Evolutionary conservation across 1,140 invertebrate species (phyloP).

Genomic region (Scaptomyza montana): DNA sequence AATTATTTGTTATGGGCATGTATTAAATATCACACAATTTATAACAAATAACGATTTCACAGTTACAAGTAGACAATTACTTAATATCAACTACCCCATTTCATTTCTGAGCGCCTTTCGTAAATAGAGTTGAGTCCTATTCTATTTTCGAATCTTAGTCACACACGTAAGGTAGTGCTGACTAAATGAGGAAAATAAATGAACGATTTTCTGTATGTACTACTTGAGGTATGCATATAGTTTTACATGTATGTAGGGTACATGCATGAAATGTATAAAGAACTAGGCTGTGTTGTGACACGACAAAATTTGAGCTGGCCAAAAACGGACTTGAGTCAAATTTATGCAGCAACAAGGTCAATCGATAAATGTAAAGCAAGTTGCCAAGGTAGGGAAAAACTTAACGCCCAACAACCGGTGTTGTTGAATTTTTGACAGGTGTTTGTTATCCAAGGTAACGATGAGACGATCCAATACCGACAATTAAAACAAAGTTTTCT

Average conservation of each 20-base stretch:
- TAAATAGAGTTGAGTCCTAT: slow-evolving; percentile 31
- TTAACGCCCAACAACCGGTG: slow-evolving; percentile 62
- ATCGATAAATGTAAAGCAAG: slow-evolving; percentile 71
- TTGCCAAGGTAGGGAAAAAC: slow-evolving; percentile 69
- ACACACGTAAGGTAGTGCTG: slow-evolving; percentile 18
- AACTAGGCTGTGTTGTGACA: slow-evolving; percentile 25
- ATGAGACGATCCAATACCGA: not conserved
- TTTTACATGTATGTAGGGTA: slow-evolving; percentile 8
- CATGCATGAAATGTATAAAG: slow-evolving; percentile 5
- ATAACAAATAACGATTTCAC: slow-evolving; percentile 13
- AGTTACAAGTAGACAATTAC: slow-evolving; percentile 15
- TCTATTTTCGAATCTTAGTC: slow-evolving; percentile 41
- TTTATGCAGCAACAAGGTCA: slow-evolving; percentile 79
- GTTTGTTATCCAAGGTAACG: slow-evolving; percentile 71
- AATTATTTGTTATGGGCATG: slow-evolving; percentile 18
- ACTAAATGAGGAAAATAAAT: slow-evolving; percentile 50
- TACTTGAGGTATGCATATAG: not conserved
- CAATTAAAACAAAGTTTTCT: slow-evolving; percentile 66
- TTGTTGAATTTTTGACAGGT: slow-evolving; percentile 57
- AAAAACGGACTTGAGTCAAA: slow-evolving; percentile 41
- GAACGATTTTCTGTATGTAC: slow-evolving; percentile 8
- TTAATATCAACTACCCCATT: slow-evolving; percentile 34
- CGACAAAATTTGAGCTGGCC: slow-evolving; percentile 37
- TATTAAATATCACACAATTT: slow-evolving; percentile 3
- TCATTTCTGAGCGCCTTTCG: slow-evolving; percentile 25